Evolutionary conservation across 1,140 invertebrate species (phyloP), one percentile per base, ranked within the genome.

Genomic region (Apolygus lucorum): DNA sequence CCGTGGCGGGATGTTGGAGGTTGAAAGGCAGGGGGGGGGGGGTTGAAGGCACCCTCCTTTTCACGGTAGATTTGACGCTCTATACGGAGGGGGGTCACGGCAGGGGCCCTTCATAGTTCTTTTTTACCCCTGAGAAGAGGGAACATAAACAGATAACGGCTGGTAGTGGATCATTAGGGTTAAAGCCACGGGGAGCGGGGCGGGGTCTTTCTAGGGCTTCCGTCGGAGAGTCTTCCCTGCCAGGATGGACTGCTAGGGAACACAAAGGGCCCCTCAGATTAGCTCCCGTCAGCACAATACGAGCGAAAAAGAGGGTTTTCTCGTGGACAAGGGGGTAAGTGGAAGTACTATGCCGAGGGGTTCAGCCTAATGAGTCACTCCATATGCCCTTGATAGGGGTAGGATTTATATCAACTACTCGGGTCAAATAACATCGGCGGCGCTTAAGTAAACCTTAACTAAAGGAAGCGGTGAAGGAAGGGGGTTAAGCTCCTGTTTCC

Each of bases 41-140:
- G 4, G 2, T 63, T 25, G 22, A 14, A 63, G 17, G 22, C 62
- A 63, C 27, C 26, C 62, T 25, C 62, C 62, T 63, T 63, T 63
- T 63, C 62, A 63, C 62, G 62, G 62, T 63, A 63, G 62, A 63
- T 63, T 63, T 63, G 22, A 63, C 62, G 62, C 62, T 63, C 26
- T 54, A n/a, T n/a, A n/a, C n/a, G n/a, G n/a, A n/a, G n/a, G n/a
- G n/a, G n/a, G n/a, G n/a, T n/a, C n/a, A n/a, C n/a, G n/a, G n/a
- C n/a, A 25, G 59, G 28, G 49, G 71, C 68, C 28, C 52, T 63
- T 70, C 24, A 70, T 64, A 73, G 63, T 13, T 68, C 25, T 66
- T 66, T 69, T 29, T 28, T 22, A n/a, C 63, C 69, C 28, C 27
- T 63, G 62, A 28, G 42, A 22, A 49, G 22, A 63, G 17, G 13